These are phyloP conservation scores for Oreohelix idahoensis DNA, from an alignment of 1,140 invertebrate species.

Conservation along the genomic window DNA sequence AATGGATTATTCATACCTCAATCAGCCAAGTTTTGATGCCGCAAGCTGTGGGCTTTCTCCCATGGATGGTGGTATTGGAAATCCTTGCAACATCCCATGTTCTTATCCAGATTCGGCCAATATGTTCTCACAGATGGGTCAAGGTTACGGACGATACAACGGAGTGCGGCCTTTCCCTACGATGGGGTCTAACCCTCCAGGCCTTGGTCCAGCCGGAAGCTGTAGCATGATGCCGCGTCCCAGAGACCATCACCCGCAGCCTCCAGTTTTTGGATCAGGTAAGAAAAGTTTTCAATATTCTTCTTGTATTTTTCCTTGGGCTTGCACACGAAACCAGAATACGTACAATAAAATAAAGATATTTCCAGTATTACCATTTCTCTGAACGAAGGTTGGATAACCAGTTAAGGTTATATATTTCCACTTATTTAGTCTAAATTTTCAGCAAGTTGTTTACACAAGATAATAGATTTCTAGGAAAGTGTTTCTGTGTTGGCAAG, in stretches of 20 bases:
- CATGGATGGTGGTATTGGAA: conserved; percentile 34
- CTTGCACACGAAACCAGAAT: no score
- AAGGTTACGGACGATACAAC: conserved; percentile 65
- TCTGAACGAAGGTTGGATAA: no score
- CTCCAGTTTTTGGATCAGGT: conserved; percentile 68
- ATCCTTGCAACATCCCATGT: conserved; percentile 78
- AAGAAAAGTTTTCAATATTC: conserved; percentile 48
- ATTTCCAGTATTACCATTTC: no score
- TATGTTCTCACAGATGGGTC: conserved; percentile 89
- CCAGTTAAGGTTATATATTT: no score
- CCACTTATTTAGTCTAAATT: no score
- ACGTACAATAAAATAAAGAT: no score
- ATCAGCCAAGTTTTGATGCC: conserved; percentile 40
- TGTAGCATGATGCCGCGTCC: conserved; percentile 68
- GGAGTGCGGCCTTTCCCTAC: conserved; percentile 64
- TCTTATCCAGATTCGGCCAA: conserved; percentile 85
- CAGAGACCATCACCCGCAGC: conserved; percentile 62
- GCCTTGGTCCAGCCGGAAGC: conserved; percentile 53
- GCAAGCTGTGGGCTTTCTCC: conserved; percentile 29
- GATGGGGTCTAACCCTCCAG: conserved; percentile 49
- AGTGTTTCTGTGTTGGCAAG: no score
- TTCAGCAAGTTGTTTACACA: no score
- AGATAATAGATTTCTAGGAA: no score
- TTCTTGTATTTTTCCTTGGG: no score
- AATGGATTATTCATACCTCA: conserved; percentile 46